Evolutionary conservation across 2,113 vertebrate genomes (phyloP), one percentile per base, ranked within the genome.

Genomic region (Archocentrus centrarchus): DNA sequence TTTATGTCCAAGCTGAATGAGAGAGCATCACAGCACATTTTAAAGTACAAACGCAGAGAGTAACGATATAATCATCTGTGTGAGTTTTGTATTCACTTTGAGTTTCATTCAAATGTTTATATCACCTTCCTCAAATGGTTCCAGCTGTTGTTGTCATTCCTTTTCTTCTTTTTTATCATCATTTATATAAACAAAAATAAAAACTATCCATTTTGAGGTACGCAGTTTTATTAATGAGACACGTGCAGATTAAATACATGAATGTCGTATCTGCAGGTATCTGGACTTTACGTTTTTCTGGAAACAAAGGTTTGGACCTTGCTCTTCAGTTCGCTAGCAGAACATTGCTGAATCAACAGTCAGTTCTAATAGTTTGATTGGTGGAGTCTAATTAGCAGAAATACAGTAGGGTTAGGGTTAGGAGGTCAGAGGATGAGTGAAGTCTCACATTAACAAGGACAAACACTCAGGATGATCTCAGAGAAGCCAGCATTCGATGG

Each of bases 161-260:
- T 55, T 20, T 53, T 18, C 1, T 6, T 7, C 8, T 14, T 47
- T 41, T 47, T 47, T 47, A 27, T 68, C 0, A 47, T 22, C 7
- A 18, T 47, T 27, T 27, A 68, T 18, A 47, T 47, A 6, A 50
- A 50, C 44, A 68, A 68, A 1, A 27, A 47, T 27, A 27, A 0
- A 47, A 47, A 44, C 24, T 0, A 17, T 66, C 24, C 0, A 47
- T 47, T 47, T 47, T 6, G 64, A 47, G 0, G 0, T n/a, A 47
- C n/a, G 41, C 39, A 22, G 2, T 64, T 64, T 64, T 64, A 22
- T 41, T 22, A 41, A 15, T 17, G 47, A 50, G 47, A 17, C 47
- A 14, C 32, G 32, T 17, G 37, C 35, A 62, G 7, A 47, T 5
- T 2, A 59, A 59, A 17, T 1, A 4, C 24, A 18, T 1, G 18